Base-by-base conservation (phyloP, 2,113 vertebrate genomes). In the Chaetodon auriga region DNA sequence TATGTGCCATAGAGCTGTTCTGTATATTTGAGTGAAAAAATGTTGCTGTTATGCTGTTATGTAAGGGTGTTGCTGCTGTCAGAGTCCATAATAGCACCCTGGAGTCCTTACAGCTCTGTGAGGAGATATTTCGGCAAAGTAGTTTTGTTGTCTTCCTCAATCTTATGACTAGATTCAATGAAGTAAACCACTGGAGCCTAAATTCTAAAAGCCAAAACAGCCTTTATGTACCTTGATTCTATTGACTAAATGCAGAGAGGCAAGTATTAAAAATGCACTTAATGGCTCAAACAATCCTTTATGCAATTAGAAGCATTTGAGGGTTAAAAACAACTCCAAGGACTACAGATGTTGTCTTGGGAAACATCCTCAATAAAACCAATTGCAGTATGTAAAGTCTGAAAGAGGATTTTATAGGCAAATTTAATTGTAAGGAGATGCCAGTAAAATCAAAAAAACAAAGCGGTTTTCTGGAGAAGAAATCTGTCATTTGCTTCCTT, bases 21-120 rank as follows among this genome's bases (percentile, higher is more conserved):
- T 73, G 35, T 88, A 84, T 80, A 62, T 83, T 53, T 75, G 68
- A 85, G 70, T 35, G 75, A 78, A 75, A 80, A 69, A 74, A 51
- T 80, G 60, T 76, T 71, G 81, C 30, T 0, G 64, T 92, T 93
- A 91, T 71, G 81, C 30, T 0, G 64, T 92, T 93, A 91, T 82
- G 79, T 89, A 88, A 92, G 80, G 53, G 38, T 55, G 43, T 66
- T 61, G 45, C 81, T 85, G 60, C 84, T 83, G 80, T 91, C 87
- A 88, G 76, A 82, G 79, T 80, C 13, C 79, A 68, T 84, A 84
- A 90, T 48, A 78, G 74, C 80, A 87, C 76, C 84, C 83, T 51
- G 58, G 53, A 84, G 81, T 61, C 63, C 53, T 64, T 35, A 57
- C 58, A 65, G 75, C 75, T 85, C 71, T 48, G 63, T 74, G 57